phyloP scores from a whole-genome alignment of 2,113 vertebrate species.

The Nesogale talazaci region DNA sequence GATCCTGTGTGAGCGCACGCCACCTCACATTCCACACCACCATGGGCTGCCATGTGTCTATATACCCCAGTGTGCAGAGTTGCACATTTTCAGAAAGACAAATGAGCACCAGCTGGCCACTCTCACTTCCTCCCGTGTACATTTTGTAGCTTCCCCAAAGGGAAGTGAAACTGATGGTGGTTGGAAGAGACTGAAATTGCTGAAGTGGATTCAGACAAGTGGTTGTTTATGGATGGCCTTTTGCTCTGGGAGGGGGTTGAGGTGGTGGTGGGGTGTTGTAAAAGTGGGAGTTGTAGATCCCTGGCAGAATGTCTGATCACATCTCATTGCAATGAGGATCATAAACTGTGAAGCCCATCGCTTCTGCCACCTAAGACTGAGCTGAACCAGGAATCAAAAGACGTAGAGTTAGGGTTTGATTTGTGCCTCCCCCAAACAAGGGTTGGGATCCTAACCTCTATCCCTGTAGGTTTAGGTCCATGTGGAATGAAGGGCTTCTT shows the following conservation, averaged over 20 bases:
- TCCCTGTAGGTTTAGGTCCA: not conserved
- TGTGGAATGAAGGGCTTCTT: not conserved
- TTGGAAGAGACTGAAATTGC: constrained; percentile 63
- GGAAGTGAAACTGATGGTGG: constrained; percentile 72
- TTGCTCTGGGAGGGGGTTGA: not conserved
- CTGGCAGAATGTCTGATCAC: not conserved
- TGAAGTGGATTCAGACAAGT: constrained; percentile 72
- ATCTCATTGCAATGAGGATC: constrained; percentile 2
- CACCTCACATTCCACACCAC: too few species aligned
- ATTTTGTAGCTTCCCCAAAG: constrained; percentile 73
- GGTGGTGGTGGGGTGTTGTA: not conserved
- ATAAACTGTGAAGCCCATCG: not conserved
- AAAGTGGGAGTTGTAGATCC: constrained; percentile 51
- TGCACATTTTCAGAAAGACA: constrained; percentile 50
- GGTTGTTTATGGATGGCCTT: constrained; percentile 66
- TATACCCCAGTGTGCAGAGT: not conserved
- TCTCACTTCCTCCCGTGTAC: constrained; percentile 78
- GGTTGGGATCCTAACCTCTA: not conserved
- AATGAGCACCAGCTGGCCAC: constrained; percentile 52
- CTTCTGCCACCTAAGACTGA: not conserved
- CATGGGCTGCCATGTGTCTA: not conserved
- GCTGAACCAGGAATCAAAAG: constrained; percentile 17
- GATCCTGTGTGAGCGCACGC: not conserved
- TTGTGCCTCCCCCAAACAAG: not conserved
- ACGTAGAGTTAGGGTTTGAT: not conserved